Conservation (phyloP, 2,797 vertebrate genomes). For the Octomys mimax region DNA sequence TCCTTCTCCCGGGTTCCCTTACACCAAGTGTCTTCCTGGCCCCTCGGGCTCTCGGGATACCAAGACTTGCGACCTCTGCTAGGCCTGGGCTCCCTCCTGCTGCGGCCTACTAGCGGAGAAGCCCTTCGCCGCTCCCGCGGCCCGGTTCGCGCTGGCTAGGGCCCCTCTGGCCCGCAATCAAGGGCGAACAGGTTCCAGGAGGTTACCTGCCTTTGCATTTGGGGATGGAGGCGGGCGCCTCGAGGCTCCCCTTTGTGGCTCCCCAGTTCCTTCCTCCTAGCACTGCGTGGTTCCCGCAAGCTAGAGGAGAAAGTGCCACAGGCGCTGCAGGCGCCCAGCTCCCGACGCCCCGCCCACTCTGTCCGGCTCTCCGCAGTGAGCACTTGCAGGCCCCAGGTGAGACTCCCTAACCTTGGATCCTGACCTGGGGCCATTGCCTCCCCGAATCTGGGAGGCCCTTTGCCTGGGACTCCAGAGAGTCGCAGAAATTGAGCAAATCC, state of each 20-base stretch:
- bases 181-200: conserved; percentile 47
- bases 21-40: neutral
- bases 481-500: neutral
- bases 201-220: neutral
- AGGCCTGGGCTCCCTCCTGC: rapidly evolving
- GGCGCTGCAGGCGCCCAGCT: neutral
- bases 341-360: neutral
- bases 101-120: neutral
- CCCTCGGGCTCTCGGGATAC: neutral
- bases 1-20: conserved; percentile 43
- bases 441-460: conserved; percentile 8
- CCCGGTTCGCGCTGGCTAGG: neutral
- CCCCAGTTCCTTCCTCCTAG: neutral
- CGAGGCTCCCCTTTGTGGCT: neutral
- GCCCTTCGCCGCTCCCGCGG: neutral
- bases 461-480: conserved; percentile 4
- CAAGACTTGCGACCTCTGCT: neutral
- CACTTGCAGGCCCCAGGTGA: conserved; percentile 68
- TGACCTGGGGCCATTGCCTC: neutral
- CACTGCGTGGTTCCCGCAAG: neutral
- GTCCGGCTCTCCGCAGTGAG: conserved; percentile 49
- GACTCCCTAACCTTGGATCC: neutral
- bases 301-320: neutral
- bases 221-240: neutral
- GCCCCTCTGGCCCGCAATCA: conserved; percentile 2